A percentile compares a stretch with the other conserved stretches of the same genome.
Evolutionary conservation across 2,113 vertebrate species (phyloP).

Genomic region (Erythrocebus patas): DNA sequence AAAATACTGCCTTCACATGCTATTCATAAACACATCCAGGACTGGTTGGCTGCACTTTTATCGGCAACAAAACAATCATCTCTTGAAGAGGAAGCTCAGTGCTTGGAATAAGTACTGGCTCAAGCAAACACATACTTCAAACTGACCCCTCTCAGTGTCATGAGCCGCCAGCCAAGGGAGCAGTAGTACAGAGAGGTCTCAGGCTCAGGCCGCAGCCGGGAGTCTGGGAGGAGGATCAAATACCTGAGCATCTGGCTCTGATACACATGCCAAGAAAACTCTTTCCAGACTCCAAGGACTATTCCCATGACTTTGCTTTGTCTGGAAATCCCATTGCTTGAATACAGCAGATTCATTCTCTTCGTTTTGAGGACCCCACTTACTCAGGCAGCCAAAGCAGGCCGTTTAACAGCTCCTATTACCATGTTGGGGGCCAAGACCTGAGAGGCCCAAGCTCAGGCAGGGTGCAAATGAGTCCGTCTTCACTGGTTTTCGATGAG

Average conservation of each 20-base stretch:
- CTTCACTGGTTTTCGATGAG: background rate
- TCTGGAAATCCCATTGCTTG: constrained; percentile 18
- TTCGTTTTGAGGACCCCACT: background rate
- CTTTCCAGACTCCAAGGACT: background rate
- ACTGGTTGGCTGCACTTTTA: background rate
- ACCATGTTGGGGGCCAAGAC: background rate
- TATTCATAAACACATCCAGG: background rate
- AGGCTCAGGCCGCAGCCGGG: background rate
- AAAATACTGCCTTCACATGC: background rate
- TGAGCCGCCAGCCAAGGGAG: background rate
- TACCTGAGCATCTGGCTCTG: constrained; percentile 17
- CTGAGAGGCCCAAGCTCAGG: background rate
- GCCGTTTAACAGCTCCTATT: background rate
- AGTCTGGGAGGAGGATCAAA: background rate
- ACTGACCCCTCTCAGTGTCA: background rate
- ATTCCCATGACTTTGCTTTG: background rate
- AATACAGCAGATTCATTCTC: background rate
- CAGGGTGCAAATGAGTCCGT: background rate
- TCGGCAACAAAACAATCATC: background rate
- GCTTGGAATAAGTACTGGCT: background rate
- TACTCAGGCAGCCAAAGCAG: background rate
- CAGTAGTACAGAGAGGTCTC: background rate
- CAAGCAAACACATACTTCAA: background rate
- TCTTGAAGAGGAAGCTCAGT: background rate
- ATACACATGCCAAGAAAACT: background rate